A percentile compares a stretch with the other conserved stretches of the same genome.
These are phyloP conservation scores for Coenonympha arcania DNA, from an alignment of 2,888 invertebrate genomes.

Conservation along the genomic window DNA sequence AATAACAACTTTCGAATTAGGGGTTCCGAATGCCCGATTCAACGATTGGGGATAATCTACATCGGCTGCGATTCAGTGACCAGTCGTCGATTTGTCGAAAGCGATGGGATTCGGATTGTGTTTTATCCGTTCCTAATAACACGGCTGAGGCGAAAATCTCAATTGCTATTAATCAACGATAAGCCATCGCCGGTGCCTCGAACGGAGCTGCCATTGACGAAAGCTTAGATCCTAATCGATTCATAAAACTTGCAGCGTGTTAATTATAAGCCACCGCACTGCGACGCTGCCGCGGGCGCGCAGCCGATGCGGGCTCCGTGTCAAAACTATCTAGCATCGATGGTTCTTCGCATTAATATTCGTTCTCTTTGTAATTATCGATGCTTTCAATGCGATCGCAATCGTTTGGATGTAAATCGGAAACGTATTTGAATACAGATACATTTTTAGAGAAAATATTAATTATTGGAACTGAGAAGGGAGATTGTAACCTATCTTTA, in stretches of 20 bases:
- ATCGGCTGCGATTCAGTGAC: slow-evolving; percentile 38
- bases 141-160: slow-evolving; percentile 65
- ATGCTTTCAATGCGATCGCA: slow-evolving; percentile 34
- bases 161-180: slow-evolving; percentile 71
- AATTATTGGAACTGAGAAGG: not conserved
- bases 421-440: slow-evolving; percentile 12
- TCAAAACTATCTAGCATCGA: slow-evolving; percentile 59
- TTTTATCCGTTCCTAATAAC: slow-evolving; percentile 63
- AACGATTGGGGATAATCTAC: not conserved
- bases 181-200: slow-evolving; percentile 58
- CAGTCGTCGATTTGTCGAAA: slow-evolving; percentile 60
- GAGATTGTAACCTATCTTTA: too few species aligned
- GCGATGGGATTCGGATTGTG: slow-evolving; percentile 44
- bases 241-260: slow-evolving; percentile 73
- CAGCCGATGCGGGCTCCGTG: slow-evolving; percentile 38
- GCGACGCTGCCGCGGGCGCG: slow-evolving; percentile 46
- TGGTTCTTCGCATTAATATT: slow-evolving; percentile 57
- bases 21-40: not conserved
- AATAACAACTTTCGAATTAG: slow-evolving; percentile 6
- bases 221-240: slow-evolving; percentile 74
- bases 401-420: slow-evolving; percentile 28
- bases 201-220: slow-evolving; percentile 71
- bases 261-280: slow-evolving; percentile 73
- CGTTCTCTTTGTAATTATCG: slow-evolving; percentile 56
- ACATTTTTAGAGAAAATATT: slow-evolving; percentile 17